These are phyloP conservation scores for Dinomys branickii DNA, from an alignment of 2,113 vertebrate genomes.

Conservation along the genomic window DNA sequence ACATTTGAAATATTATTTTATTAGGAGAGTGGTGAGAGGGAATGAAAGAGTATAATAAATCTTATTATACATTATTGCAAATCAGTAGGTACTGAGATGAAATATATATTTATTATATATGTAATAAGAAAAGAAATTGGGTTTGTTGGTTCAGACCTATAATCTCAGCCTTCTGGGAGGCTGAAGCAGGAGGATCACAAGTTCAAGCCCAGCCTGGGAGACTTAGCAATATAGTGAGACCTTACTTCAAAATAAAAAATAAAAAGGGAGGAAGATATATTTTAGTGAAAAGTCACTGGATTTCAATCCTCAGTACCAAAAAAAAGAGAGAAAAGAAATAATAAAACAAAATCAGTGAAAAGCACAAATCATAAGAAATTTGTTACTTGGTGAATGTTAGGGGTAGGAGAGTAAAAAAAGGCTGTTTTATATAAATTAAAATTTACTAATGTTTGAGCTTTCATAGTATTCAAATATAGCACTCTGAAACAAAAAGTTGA, in stretches of 20 bases:
- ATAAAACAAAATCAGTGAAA: slow-evolving; percentile 48
- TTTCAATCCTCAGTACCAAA: neutral
- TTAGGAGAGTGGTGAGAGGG: neutral
- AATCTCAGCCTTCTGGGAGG: neutral
- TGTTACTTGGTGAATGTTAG: neutral
- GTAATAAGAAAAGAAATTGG: slow-evolving; percentile 5
- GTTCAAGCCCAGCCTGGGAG: neutral
- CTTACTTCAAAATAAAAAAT: neutral
- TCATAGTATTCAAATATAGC: slow-evolving; percentile 17
- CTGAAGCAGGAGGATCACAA: neutral
- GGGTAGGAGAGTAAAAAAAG: neutral
- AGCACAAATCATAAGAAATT: neutral
- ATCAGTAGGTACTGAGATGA: neutral
- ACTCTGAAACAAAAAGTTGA: neutral
- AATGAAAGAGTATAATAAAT: neutral
- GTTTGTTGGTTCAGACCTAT: neutral
- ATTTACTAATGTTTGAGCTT: neutral
- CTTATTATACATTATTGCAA: neutral
- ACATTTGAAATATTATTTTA: slow-evolving; percentile 10
- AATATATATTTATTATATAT: neutral
- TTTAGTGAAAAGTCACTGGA: neutral
- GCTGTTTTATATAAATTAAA: slow-evolving; percentile 6
- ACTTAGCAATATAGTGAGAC: neutral
- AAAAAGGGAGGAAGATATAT: neutral
- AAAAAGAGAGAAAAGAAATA: slow-evolving; percentile 5